These are phyloP conservation scores for Tetramorium alpestre DNA, from an alignment of 1,140 invertebrate species.

Conservation along the genomic window DNA sequence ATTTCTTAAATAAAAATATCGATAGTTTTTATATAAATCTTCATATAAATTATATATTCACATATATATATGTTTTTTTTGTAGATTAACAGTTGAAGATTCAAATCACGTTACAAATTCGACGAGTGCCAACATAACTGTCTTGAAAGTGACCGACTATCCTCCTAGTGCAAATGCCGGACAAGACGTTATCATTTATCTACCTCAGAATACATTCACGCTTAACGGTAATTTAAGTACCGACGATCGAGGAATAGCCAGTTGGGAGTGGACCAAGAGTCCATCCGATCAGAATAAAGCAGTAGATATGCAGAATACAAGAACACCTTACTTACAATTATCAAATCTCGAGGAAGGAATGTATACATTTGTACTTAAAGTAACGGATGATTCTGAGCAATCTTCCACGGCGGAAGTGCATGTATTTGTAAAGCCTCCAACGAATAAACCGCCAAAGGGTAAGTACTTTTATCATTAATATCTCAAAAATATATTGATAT, in stretches of 20 bases:
- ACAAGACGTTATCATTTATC: constrained; percentile 94
- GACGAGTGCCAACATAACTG: constrained; percentile 95
- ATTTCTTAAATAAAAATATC: neutral
- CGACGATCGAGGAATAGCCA: constrained; percentile 96
- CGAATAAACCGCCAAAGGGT: constrained; percentile 93
- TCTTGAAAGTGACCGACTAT: constrained; percentile 96
- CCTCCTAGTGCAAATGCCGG: constrained; percentile 97
- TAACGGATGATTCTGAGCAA: constrained; percentile 95
- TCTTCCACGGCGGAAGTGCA: constrained; percentile 94
- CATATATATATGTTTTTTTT: constrained; percentile 17
- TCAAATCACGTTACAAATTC: constrained; percentile 95
- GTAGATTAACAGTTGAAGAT: constrained; percentile 95
- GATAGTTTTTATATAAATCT: neutral
- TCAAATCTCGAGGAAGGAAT: constrained; percentile 97
- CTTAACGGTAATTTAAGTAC: constrained; percentile 96
- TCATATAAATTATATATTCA: neutral
- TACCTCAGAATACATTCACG: constrained; percentile 95
- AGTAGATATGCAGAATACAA: constrained; percentile 97
- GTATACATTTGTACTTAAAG: constrained; percentile 97
- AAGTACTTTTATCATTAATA: constrained; percentile 55
- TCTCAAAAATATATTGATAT: neutral
- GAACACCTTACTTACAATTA: constrained; percentile 94
- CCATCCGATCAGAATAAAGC: constrained; percentile 94
- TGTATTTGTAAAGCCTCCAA: constrained; percentile 96
- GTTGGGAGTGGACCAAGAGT: constrained; percentile 98